Evolutionary conservation across 2,888 invertebrate genomes (phyloP), one percentile per base, ranked within the genome.

Genomic region (Dasysyrphus albostriatus): DNA sequence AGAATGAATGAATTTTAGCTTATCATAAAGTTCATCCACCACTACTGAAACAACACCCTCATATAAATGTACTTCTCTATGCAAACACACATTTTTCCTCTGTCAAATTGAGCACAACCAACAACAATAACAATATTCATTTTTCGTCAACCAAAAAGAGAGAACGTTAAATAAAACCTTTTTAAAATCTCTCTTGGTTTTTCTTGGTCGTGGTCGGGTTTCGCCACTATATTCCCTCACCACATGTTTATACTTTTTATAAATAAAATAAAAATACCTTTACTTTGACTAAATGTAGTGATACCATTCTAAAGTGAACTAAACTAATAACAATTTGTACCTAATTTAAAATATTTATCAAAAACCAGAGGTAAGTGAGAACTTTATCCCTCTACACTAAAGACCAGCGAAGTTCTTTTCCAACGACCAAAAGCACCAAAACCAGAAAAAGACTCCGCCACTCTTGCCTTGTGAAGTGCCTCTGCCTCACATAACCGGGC

Each of bases 231-330:
- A 39, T 69, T 39, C 54, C 54, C 39, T 47, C 63, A 61, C 78
- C 87, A 83, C 82, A 83, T 87, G 87, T 87, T 79, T 85, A 72
- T 75, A 87, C 44, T 78, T 87, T 82, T 78, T 65, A 65, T 49
- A 67, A 49, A 63, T 65, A 77, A 75, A 65, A 59, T 63, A 49
- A 32, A 75, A 70, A 24, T 75, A 65, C 19, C 34, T 75, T 56
- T 32, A 56, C 47, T 81, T 74, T 77, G 14, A 67, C 75, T 87
- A 69, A 82, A 87, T 87, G 87, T 75, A 87, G 82, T 87, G 78
- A 82, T 78, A 85, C 6, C 19, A 56, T 42, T 56, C n/a, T 76
- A 76, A 54, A 74, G 67, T 82, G 54, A 61, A 70, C 24, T 69
- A 70, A 78, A 70, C 49, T 79, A 59, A 65, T 72, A 44, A 74